These are phyloP conservation scores for Nomada fucata DNA, from an alignment of 2,888 invertebrate species.

Conservation along the genomic window DNA sequence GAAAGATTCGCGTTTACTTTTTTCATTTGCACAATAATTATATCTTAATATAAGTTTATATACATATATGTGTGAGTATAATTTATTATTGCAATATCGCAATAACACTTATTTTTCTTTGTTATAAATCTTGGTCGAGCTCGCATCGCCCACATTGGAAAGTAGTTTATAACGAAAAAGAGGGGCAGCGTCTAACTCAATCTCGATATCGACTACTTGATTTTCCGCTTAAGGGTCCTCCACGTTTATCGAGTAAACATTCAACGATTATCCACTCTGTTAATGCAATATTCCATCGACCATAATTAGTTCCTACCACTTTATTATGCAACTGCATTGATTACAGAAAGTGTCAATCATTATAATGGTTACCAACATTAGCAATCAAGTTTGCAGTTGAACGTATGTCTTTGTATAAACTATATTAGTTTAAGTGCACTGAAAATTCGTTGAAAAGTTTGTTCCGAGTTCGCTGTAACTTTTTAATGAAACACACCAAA, in stretches of 20 bases:
- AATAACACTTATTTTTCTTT: neutral
- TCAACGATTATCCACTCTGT: conserved; percentile 5
- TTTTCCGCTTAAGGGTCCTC: neutral
- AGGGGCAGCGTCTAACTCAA: neutral
- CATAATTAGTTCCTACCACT: conserved; percentile 4
- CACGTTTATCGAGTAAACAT: neutral
- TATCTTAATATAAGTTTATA: neutral
- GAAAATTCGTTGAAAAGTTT: neutral
- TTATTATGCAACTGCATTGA: neutral
- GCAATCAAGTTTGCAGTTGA: neutral
- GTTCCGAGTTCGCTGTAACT: neutral
- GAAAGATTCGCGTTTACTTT: neutral
- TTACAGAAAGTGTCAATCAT: neutral
- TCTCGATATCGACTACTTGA: conserved; percentile 30
- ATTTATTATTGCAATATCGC: neutral
- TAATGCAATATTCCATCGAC: neutral
- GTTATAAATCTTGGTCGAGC: neutral
- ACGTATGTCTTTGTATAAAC: neutral
- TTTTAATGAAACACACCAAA: neutral
- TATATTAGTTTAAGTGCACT: neutral
- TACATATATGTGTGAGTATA: neutral
- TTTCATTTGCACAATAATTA: neutral
- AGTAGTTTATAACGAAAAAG: neutral
- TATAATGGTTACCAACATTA: neutral
- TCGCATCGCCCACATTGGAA: neutral